Conservation (phyloP, 2,888 invertebrate species). For the Tetranychus piercei region DNA sequence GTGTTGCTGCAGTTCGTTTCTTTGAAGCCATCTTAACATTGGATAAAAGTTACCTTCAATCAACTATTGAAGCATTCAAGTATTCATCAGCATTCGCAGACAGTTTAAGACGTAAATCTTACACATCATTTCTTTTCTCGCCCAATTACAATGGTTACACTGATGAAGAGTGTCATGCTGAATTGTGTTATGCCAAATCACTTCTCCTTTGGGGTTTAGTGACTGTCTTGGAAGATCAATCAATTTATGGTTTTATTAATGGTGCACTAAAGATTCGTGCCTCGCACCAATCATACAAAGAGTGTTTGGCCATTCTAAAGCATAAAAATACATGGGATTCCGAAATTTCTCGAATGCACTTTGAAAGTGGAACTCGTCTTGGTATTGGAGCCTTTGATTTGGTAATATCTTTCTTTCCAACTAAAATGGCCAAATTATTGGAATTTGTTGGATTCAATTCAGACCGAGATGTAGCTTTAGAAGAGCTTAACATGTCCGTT, state of each 20-base stretch:
- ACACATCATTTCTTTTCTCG: constrained; percentile 34
- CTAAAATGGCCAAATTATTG: constrained; percentile 58
- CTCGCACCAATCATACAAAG: constrained; percentile 75
- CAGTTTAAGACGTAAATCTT: constrained; percentile 34
- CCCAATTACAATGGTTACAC: constrained; percentile 56
- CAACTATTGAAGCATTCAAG: constrained; percentile 55
- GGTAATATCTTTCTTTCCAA: constrained; percentile 49
- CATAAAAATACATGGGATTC: constrained; percentile 51
- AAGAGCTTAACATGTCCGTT: constrained; percentile 53
- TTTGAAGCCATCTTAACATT: constrained; percentile 82
- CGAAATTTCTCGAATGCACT: constrained; percentile 44
- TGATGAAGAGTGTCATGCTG: constrained; percentile 70
- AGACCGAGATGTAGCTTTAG: constrained; percentile 50
- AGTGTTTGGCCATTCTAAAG: constrained; percentile 61
- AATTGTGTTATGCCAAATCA: constrained; percentile 81
- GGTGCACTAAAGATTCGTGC: constrained; percentile 77
- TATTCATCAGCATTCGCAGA: constrained; percentile 57
- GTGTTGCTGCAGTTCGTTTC: constrained; percentile 67
- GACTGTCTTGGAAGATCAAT: constrained; percentile 88
- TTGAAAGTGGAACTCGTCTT: constrained; percentile 71
- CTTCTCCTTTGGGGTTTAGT: constrained; percentile 67
- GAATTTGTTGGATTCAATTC: constrained; percentile 87
- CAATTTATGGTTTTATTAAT: constrained; percentile 69
- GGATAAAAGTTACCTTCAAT: constrained; percentile 53
- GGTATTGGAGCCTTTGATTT: constrained; percentile 85